Base-by-base conservation (phyloP, 2,888 invertebrate species). In the Epistrophe grossulariae region DNA sequence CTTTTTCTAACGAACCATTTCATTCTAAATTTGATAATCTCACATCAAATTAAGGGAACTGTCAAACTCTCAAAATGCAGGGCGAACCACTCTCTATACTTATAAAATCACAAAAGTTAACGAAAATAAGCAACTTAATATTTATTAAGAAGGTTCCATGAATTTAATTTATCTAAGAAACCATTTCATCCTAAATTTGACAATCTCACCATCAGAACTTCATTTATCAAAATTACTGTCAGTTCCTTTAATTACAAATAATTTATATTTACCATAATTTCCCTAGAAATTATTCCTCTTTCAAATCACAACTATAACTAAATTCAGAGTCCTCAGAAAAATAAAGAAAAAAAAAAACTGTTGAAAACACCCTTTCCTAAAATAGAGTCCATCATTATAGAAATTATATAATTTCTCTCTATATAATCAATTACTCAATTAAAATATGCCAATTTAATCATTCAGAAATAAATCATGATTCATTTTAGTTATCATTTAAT, bases 371-470 rank as follows among this genome's bases (percentile, higher is more conserved):
- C 10, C 10, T 11, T 19, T 4, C 1, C 15, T 8, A 4, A 45
- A 31, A 17, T 48, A 4, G 5, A 15, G 35, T 35, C 50, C 19
- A 50, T 50, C 15, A 68, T 15, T 35, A 31, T 35, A 62, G 15
- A 13, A 50, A 35, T 68, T 38, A 50, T 43, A 43, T 24, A 24
- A 40, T 68, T 68, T 68, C 68, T 9, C 19, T 24, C 52, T 62
- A 35, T 24, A 60, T 68, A 77, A 81, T 81, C 77, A 84, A 71
- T 84, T 80, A 84, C 84, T 81, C 84, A 81, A 81, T 84, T 84
- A 81, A 84, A 81, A 81, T 84, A 72, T 84, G 66, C 66, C 50
- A 84, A 84, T 84, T 84, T 76, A 77, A 81, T 77, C 77, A 81
- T 60, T 84, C 72, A 76, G 77, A 24, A 84, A 84, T 84, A 76